A percentile compares a stretch with the other conserved stretches of the same genome.
These are phyloP conservation scores for Agapornis roseicollis DNA, from an alignment of 2,113 vertebrate genomes.

Conservation along the genomic window DNA sequence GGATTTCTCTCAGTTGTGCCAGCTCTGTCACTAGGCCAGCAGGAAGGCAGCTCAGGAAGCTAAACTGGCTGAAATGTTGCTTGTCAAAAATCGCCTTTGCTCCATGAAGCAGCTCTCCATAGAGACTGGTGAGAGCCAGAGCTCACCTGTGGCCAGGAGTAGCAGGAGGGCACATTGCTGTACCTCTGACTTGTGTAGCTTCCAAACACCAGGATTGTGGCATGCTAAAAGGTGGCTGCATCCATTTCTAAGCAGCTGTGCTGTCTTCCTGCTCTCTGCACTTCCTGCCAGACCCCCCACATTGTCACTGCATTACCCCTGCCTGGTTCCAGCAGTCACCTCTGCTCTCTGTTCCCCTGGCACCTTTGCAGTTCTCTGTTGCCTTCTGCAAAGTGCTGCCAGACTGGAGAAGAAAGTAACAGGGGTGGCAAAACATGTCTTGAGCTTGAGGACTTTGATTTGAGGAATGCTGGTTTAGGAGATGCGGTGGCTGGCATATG, in stretches of 20 bases:
- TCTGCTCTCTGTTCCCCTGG: background rate
- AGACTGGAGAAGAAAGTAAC: background rate
- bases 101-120: background rate
- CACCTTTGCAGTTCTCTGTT: background rate
- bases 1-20: background rate
- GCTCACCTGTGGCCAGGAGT: background rate
- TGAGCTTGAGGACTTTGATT: background rate
- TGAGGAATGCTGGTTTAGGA: background rate
- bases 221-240: background rate
- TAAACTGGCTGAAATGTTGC: background rate
- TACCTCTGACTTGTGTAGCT: background rate
- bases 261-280: background rate
- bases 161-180: background rate
- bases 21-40: background rate
- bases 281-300: background rate
- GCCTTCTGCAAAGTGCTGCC: background rate
- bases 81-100: background rate
- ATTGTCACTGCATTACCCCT: accelerated
- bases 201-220: background rate
- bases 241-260: background rate
- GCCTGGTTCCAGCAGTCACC: background rate
- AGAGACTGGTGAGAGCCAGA: background rate
- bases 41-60: background rate
- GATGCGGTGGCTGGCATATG: background rate
- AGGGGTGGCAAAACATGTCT: background rate